These are phyloP conservation scores for Edolisoma coerulescens DNA, from an alignment of 2,113 vertebrate genomes.

Conservation along the genomic window DNA sequence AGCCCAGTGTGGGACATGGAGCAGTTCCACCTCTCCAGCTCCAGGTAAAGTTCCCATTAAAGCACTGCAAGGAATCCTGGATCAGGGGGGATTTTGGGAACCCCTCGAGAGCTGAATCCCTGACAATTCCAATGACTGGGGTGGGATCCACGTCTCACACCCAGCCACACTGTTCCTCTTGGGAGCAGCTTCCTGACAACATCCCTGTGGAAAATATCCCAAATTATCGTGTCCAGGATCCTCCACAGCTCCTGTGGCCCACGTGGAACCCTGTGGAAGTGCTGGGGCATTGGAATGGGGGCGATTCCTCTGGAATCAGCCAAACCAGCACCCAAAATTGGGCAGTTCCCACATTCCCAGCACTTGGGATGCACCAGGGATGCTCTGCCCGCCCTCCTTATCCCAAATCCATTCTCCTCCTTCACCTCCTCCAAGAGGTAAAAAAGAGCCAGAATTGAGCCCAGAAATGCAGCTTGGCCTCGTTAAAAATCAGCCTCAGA, in stretches of 20 bases:
- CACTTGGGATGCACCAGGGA: background rate
- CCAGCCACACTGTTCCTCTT: background rate
- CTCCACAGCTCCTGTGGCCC: background rate
- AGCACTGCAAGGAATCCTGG: background rate
- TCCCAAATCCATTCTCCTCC: background rate
- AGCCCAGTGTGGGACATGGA: background rate
- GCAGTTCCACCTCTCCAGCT: background rate
- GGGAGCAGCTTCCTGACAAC: background rate
- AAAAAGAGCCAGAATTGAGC: background rate
- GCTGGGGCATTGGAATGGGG: too few relatives aligned
- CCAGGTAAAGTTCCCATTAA: background rate
- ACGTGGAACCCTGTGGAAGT: background rate
- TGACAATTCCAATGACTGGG: background rate
- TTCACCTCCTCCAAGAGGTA: background rate
- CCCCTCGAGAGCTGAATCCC: background rate
- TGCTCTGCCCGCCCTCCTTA: background rate
- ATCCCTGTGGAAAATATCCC: background rate
- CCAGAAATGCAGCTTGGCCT: background rate
- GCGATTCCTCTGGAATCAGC: background rate
- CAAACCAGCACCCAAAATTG: background rate
- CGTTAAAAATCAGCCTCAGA: background rate
- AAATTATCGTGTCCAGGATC: background rate
- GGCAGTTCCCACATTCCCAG: rapidly evolving
- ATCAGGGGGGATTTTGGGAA: background rate
- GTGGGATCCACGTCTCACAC: background rate